Percentiles rank a stretch among this genome's conserved stretches.
These are phyloP conservation scores for Ennomos erosarius DNA, from an alignment of 2,888 invertebrate species.

Conservation along the genomic window DNA sequence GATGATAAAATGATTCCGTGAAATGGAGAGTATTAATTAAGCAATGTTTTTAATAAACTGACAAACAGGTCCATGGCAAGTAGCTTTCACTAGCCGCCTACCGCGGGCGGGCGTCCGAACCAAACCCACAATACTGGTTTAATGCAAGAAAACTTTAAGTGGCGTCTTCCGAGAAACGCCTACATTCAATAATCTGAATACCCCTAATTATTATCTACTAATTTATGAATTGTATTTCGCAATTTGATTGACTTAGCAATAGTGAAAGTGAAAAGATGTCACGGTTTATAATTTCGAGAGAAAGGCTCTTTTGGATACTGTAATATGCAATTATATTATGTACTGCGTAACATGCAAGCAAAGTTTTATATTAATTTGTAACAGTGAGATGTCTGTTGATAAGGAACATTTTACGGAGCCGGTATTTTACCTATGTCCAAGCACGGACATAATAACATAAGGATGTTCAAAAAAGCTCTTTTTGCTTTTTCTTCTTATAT, in stretches of 20 bases:
- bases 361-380: too few relatives aligned
- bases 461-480: too few relatives aligned
- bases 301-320: conserved; percentile 67
- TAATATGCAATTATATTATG: conserved; percentile 44
- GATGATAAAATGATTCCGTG: conserved; percentile 45
- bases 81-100: conserved; percentile 75
- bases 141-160: conserved; percentile 43
- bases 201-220: conserved; percentile 67
- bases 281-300: conserved; percentile 77
- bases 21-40: conserved; percentile 59
- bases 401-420: too few relatives aligned
- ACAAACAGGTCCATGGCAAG: conserved; percentile 54
- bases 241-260: conserved; percentile 75
- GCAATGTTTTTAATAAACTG: conserved; percentile 61
- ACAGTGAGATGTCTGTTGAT: too few relatives aligned
- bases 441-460: too few relatives aligned
- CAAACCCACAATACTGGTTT: conserved; percentile 52
- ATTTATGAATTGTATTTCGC: conserved; percentile 66
- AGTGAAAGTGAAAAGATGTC: conserved; percentile 80
- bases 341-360: conserved; percentile 40
- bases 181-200: conserved; percentile 50
- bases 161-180: conserved; percentile 46
- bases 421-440: too few relatives aligned
- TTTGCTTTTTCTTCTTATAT: too few relatives aligned
- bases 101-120: conserved; percentile 49